Base-by-base conservation (phyloP, 2,888 invertebrate genomes). In the Antitype chi region DNA sequence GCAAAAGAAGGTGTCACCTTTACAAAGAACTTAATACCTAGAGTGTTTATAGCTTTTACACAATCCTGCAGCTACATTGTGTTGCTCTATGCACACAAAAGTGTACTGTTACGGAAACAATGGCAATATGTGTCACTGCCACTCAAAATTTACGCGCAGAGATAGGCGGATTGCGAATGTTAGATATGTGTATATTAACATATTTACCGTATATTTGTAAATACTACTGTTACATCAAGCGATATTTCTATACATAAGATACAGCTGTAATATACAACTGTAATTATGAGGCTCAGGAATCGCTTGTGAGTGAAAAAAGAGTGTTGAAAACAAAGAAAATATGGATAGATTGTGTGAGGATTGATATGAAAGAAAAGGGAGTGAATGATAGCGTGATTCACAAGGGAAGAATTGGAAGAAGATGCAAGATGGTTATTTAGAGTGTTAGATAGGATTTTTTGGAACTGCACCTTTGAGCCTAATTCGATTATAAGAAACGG, bases 71-170 rank as follows among this genome's bases (percentile, higher is more conserved):
- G 49, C n/a, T 74, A 63, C 67, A 59, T 67, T 70, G 57, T 67
- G 62, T 74, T 62, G 74, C 67, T 63, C 57, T n/a, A 67, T 68
- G n/a, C 49, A 52, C 47, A 62, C 70, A 82, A 67, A 74, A 68
- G 63, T 67, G 63, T 69, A 69, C 81, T 73, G 74, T 83, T 68
- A 79, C 74, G 17, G 43, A 70, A 78, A 81, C 84, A 82, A 83
- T 83, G 28, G 79, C 49, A 53, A 79, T 67, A 70, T 81, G 55
- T 83, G 84, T 83, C 83, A 82, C 83, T 79, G 74, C 67, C 70
- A 38, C 32, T 82, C n/a, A 63, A 80, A 80, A 71, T 68, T 28
- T 70, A 74, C 53, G 62, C 57, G 38, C 47, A 57, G 20, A 77
- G 67, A 68, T 66, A 69, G 38, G 17, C 43, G 28, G 23, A 8